Percentiles rank a stretch among this genome's conserved stretches.
Conservation (phyloP, 2,797 vertebrate genomes). For the Sebastes miniatus region DNA sequence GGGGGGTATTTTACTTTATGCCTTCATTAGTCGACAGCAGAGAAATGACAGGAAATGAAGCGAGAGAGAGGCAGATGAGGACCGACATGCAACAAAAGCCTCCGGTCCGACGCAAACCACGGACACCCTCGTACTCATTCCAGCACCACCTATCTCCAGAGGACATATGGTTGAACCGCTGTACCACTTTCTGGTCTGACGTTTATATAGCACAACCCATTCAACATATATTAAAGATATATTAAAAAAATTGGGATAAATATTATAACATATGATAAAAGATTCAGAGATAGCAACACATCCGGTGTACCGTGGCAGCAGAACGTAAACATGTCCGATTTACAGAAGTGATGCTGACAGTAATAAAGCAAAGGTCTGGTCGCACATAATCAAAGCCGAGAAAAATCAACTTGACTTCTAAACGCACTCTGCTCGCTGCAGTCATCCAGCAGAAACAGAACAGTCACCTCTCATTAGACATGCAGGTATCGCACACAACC, state of each 20-base stretch:
- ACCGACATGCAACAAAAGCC: background rate
- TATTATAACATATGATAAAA: background rate
- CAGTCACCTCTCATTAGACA: slow-evolving; percentile 52
- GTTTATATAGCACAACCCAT: background rate
- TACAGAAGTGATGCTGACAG: slow-evolving; percentile 1
- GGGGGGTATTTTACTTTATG: background rate
- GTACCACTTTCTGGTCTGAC: background rate
- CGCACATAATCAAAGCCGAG: slow-evolving; percentile 13
- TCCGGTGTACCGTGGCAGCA: background rate
- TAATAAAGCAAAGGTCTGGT: slow-evolving; percentile 1
- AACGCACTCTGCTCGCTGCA: slow-evolving; percentile 14
- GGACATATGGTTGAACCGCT: background rate
- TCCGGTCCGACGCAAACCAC: background rate
- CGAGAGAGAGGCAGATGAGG: background rate
- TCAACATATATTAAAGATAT: background rate
- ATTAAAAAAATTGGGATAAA: too few relatives aligned
- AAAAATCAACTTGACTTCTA: slow-evolving; percentile 40
- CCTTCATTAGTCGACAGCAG: background rate
- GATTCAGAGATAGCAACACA: background rate
- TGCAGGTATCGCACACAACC: slow-evolving; percentile 19
- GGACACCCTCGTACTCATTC: background rate
- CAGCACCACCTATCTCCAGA: background rate
- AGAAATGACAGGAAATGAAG: background rate
- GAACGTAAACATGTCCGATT: background rate
- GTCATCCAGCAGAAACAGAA: slow-evolving; percentile 27